Evolutionary conservation across 2,888 invertebrate species (phyloP), one percentile per base, ranked within the genome.

Genomic region (Napeogenes sylphis): DNA sequence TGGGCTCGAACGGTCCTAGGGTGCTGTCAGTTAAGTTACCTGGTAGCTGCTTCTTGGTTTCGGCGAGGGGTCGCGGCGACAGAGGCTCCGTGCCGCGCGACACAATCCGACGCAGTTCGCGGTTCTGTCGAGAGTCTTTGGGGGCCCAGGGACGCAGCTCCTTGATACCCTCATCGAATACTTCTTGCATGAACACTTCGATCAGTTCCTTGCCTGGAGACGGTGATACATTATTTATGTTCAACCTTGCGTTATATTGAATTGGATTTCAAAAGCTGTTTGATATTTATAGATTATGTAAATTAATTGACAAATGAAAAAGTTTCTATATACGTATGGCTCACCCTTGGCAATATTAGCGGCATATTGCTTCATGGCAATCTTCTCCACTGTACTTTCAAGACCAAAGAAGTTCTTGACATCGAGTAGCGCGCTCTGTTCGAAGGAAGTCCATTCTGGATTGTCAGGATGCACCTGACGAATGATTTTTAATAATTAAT

Each of bases 341-440:
- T 61, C 74, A 92, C 93, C 91, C 82, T 92, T 97, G 58, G 95
- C 93, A 72, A 97, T 94, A 80, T 96, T 97, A 56, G 94, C 92
- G 4, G 97, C 95, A 80, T 98, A 98, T 79, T 98, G 98, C 79
- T 98, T 98, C 94, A 98, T 98, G 57, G 98, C 97, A 75, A 98
- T 93, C 84, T 98, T 98, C 87, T 98, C 98, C 78, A 98, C 97
- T 0, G 97, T 95, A 80, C 93, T 95, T 88, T 98, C 98, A 76
- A 98, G 95, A 0, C 98, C 98, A 86, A 98, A 98, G 89, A 98
- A 98, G 75, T 95, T 97, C 83, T 96, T 97, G 58, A 98, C 97
- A 85, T 98, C 98, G 64, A 98, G 92, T 72, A 94, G 94, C 32
- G 98, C 98, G 61, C 93, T 94, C 87, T 98, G 98, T 84, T 98